phyloP scores from a whole-genome alignment of 1,140 invertebrate genomes.

The Neodiprion virginianus region DNA sequence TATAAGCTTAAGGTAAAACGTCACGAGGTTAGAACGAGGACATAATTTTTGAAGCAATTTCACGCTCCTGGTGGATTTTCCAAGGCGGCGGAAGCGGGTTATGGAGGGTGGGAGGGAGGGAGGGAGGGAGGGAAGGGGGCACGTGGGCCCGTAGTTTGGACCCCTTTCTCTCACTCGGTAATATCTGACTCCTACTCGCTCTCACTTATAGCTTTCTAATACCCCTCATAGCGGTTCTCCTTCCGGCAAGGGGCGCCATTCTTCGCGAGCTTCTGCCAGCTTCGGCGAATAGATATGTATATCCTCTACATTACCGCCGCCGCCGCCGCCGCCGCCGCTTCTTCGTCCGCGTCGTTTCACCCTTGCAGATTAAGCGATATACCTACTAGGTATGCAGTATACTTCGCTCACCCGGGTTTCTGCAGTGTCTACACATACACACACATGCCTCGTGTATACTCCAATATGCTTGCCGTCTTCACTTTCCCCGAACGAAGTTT shows the following conservation, averaged over 20 bases:
- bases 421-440: too few relatives aligned
- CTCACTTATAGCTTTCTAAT: background rate
- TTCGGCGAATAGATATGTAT: background rate
- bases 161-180: background rate
- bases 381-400: too few relatives aligned
- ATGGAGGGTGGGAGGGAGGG: too few relatives aligned
- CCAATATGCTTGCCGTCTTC: too few relatives aligned
- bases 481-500: too few relatives aligned
- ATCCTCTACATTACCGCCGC: too few relatives aligned
- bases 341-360: too few relatives aligned
- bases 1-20: background rate
- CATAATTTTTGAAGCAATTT: background rate
- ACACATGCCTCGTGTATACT: too few relatives aligned
- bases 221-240: background rate
- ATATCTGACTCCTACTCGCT: background rate
- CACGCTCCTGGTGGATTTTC: background rate
- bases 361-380: background rate
- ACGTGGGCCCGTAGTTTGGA: background rate
- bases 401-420: too few relatives aligned
- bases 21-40: background rate
- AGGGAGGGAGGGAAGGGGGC: too few relatives aligned
- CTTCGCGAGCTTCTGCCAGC: background rate
- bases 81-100: too few relatives aligned
- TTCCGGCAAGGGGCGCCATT: background rate
- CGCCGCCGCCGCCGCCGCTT: too few relatives aligned